Evolutionary conservation across 2,888 invertebrate species (phyloP), one percentile per base, ranked within the genome.

Genomic region (Agonum fuliginosum): DNA sequence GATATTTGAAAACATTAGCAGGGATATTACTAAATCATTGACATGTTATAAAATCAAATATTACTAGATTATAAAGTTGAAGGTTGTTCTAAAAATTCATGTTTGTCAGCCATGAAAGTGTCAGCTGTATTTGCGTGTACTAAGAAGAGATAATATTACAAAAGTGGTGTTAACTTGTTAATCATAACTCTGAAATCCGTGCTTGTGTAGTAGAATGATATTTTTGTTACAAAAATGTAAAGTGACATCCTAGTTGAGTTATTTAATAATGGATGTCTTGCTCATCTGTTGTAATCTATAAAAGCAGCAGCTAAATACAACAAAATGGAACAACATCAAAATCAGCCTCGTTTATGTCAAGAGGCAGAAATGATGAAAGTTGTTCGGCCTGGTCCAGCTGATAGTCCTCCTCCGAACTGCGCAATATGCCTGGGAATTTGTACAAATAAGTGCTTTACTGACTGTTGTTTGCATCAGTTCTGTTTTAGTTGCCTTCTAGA

Each of bases 401-500:
- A 83, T 12, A 87, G 86, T 22, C 95, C 96, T 0, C 95, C 95
- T 0, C 94, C 95, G 1, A 95, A 95, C 85, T 98, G 98, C 89
- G 94, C 97, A 62, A 98, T 98, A 84, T 98, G 98, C 83, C 90
- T 98, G 78, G 95, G 95, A 19, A 92, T 92, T 80, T 92, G 96
- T 83, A 91, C 92, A 77, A 96, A 97, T 85, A 96, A 95, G 84
- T 97, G 96, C 24, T 96, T 95, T 85, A 96, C 97, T 0, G 95
- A 98, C 85, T 94, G 94, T 67, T 98, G 98, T 85, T 91, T 95
- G 85, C 98, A 98, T 87, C 94, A 95, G 85, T 98, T 98, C 86
- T 98, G 98, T 86, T 98, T 97, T 85, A 93, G 93, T 80, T 98
- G 98, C 84, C 89, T 98, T 27, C 87, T 96, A 79, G 95, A 96